Base-by-base conservation (phyloP, 2,797 vertebrate species). In the Centropyge bicolor region DNA sequence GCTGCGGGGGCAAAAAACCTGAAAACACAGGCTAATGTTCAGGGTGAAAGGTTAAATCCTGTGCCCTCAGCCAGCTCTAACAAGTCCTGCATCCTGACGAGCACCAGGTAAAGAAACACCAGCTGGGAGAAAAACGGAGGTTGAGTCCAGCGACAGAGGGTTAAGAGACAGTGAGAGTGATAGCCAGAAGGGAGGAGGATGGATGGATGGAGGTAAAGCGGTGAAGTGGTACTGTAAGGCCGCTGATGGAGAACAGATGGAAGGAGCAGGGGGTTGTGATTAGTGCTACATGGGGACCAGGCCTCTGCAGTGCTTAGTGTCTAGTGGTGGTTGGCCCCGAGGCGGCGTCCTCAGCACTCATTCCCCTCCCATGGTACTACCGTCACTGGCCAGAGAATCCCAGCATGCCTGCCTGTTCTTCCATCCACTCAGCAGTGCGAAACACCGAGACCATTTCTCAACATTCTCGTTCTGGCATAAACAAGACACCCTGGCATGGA, bases 191-290 rank as follows among this genome's bases (percentile, higher is more conserved):
- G 82, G 61, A 76, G 65, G 69, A 77, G 67, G 82, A 86, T 78
- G 85, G 63, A 83, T 43, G 81, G 74, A 74, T 54, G 1, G 84
- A 82, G 86, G 86, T 76, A 79, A 87, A 83, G 83, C 64, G 52
- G 65, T 74, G 69, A 74, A 84, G 86, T 82, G 73, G 85, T 80
- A 73, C 76, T 82, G 79, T 77, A 73, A 75, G 83, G 81, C 78
- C 64, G 7, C 77, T 92, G 92, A 94, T 93, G 87, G 93, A 85
- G 91, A 93, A 90, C 94, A 95, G 94, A 95, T 95, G 94, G 92
- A 93, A 59, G 80, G 85, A 87, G 89, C 88, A 85, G 89, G 84
- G 86, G 92, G 85, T 91, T 92, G 85, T 93, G 93, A 95, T 94
- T 94, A 94, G 92, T 79, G 86, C 89, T 93, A 91, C 90, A 87